Evolutionary conservation across 92 coral and sea anemone genomes (phyloP), one percentile per base, ranked within the genome.

Genomic region (Porites lobata): DNA sequence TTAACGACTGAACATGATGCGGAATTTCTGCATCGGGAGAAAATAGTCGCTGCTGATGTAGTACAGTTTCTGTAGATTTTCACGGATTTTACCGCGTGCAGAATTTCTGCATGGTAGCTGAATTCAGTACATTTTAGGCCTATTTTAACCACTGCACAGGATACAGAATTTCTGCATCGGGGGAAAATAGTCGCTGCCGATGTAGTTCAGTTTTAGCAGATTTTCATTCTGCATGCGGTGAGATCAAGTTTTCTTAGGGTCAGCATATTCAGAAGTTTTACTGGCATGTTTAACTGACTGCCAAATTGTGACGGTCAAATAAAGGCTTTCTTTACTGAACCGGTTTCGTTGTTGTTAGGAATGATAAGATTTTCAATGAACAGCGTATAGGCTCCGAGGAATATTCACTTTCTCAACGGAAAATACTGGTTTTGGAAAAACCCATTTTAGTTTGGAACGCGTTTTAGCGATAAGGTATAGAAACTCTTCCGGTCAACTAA

Each of bases 361-460:
- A 72, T 72, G 4, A 3, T 43, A 72, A 13, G 57, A 72, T 72
- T 19, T 19, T 13, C 58, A 72, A 14, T 72, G 76, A 72, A 18
- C 76, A 43, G 21, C 12, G 24, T 72, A 72, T 19, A 72, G 80
- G 80, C 80, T 76, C 67, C 65, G 81, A 76, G 81, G 4, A 21
- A 76, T 21, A 56, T 14, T 56, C 67, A 13, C 15, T 38, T 76
- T 5, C 8, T 76, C 65, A 6, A 76, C 81, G 65, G 81, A 19
- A 76, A 76, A 58, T 19, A 56, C 19, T 1, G 8, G 24, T 14
- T 76, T 57, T 57, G 81, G 81, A 76, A 57, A 76, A 76, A 75
- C 79, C 65, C 66, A 75, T 75, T 75, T 75, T 75, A 75, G 79
- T 51, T 75, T 75, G 79, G 79, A 75, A 75, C 79, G 65, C 47